A percentile compares a stretch with the other conserved stretches of the same genome.
Conservation (phyloP, 1,140 invertebrate species). For the Microplitis demolitor region DNA sequence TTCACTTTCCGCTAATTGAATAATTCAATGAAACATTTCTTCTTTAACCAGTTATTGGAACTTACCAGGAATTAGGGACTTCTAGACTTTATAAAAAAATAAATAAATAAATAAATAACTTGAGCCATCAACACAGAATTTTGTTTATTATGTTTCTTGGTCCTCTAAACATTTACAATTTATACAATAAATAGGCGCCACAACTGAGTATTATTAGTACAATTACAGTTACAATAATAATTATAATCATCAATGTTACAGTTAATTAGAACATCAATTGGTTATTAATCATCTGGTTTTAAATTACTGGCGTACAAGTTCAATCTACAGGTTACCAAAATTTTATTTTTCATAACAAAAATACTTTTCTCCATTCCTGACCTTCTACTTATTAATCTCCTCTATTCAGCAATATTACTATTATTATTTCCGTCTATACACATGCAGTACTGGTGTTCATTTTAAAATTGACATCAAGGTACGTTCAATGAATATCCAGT, state of each 20-base stretch:
- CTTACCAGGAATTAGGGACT: no score
- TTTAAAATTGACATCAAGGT: background rate
- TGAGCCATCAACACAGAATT: no score
- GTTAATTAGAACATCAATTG: background rate
- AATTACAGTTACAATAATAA: constrained; percentile 13
- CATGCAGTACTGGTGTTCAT: background rate
- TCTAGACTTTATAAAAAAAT: no score
- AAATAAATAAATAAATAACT: no score
- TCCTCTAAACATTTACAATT: constrained; percentile 56
- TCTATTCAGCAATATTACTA: background rate
- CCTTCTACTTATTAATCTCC: background rate
- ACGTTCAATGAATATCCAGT: background rate
- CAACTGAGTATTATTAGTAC: constrained; percentile 31
- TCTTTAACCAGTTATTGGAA: no score
- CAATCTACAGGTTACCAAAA: background rate
- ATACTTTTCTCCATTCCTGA: background rate
- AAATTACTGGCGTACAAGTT: background rate
- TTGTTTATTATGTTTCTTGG: constrained; percentile 46
- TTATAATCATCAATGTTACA: background rate
- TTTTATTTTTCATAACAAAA: background rate
- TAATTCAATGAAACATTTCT: no score
- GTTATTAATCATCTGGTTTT: no score
- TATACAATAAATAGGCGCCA: constrained; percentile 38
- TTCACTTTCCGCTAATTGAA: no score
- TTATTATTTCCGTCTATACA: background rate